phyloP scores from a whole-genome alignment of 2,888 invertebrate species.

The Idaea dimidiata region DNA sequence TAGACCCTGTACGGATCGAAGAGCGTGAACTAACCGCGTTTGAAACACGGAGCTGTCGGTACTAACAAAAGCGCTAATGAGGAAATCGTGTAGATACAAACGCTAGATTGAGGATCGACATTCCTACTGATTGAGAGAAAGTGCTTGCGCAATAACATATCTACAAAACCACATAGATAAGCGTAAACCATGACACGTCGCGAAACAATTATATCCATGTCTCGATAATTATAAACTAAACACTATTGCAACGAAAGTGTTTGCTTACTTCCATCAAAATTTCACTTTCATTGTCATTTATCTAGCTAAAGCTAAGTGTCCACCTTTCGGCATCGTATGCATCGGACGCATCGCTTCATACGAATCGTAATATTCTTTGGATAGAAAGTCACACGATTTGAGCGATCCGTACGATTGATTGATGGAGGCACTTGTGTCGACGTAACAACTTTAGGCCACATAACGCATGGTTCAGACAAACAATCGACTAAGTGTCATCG shows the following conservation, averaged over 20 bases:
- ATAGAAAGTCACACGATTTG: too few species aligned
- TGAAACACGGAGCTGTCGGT: constrained; percentile 37
- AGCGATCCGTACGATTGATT: too few species aligned
- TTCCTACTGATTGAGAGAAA: constrained; percentile 62
- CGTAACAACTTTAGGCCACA: too few species aligned
- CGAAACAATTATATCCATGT: neutral
- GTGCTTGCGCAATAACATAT: constrained; percentile 45
- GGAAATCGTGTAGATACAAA: constrained; percentile 64
- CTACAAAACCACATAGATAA: constrained; percentile 6
- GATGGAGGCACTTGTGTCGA: too few species aligned
- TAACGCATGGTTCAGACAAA: too few species aligned
- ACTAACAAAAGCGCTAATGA: constrained; percentile 73
- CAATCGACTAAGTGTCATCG: too few species aligned
- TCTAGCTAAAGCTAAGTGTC: too few species aligned
- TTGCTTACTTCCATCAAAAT: neutral
- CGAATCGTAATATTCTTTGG: too few species aligned
- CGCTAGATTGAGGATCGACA: constrained; percentile 46
- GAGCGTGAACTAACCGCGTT: constrained; percentile 37
- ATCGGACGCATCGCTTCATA: too few species aligned
- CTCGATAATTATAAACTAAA: neutral
- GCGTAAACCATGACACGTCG: neutral
- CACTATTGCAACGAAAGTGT: neutral
- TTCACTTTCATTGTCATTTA: too few species aligned
- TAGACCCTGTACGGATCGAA: constrained; percentile 38
- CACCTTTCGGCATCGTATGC: too few species aligned